Base-by-base conservation (phyloP, 37 sponge, comb jelly and placozoan species). In the Dysidea cf. avara region DNA sequence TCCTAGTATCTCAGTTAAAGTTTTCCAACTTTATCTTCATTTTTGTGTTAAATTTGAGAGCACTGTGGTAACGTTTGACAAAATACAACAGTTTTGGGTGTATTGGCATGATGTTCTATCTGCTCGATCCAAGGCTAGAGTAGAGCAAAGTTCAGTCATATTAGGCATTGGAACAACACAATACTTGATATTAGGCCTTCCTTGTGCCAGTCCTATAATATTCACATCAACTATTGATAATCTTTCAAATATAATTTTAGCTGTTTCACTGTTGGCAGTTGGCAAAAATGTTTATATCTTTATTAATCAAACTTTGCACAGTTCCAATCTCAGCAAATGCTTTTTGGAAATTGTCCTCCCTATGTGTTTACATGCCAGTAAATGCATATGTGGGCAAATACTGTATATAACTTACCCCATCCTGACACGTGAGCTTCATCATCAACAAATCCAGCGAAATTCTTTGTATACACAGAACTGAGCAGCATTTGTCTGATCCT, bases 1-100 rank as follows among this genome's bases (percentile, higher is more conserved):
- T 20, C 74, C 74, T 43, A 56, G 66, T 22, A 74, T 73, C 24
- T 81, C 81, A 52, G 81, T 81, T n/a, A 81, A 65, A 26, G 37
- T 35, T 29, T 65, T 67, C 64, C 25, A 80, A 55, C 36, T 64
- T 70, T 13, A 26, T 25, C 38, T 48, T 59, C 24, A 61, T 6
- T 37, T 40, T 16, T 26, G 48, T 38, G 35, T 80, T 71, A 9
- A 76, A 2, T 36, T 14, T 18, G n/a, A 20, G 40, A 61, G 33
- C 77, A 76, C 17, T 76, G 39, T 0, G 54, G 24, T 29, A 38
- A 65, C 2, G 25, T 34, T 32, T 60, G 36, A 1, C 62, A 61
- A 56, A 39, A 78, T 25, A 78, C 31, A 16, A 78, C 56, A 7
- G 79, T 78, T 28, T 66, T 65, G 26, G 79, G 79, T 58, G 58